Evolutionary conservation across 2,113 vertebrate species (phyloP), one percentile per base, ranked within the genome.

Genomic region (Colius striatus): DNA sequence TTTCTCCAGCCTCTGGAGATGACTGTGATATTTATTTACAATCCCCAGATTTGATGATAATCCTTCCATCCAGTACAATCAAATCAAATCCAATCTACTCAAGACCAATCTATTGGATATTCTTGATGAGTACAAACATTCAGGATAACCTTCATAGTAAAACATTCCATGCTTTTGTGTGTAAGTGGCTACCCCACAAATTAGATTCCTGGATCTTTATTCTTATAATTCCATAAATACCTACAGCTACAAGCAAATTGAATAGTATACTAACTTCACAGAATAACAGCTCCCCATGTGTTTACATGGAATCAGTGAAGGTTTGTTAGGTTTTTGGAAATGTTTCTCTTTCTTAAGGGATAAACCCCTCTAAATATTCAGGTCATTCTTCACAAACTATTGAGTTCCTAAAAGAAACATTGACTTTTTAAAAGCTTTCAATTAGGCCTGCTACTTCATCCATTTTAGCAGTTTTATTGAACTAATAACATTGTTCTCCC

Each of bases 381-480:
- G 60, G 34, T 66, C 13, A 83, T 70, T 66, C 19, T 63, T 77
- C n/a, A 88, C 15, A 89, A 74, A 45, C 4, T 76, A 66, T 5
- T 89, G 61, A 71, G 53, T 26, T 81, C 10, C 22, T 83, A 74
- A 71, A 88, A 87, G 47, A 86, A 71, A 80, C 0, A 0, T 30
- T 76, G 41, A 57, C 32, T 67, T 89, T 94, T 74, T 26, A 45
- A 72, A 92, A 79, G 51, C 27, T 89, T 85, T 67, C 55, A 71
- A 22, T 90, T 87, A 87, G n/a, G 10, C 18, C 29, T 77, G 67
- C 19, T 72, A 66, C 55, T 77, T 90, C 79, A 78, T 75, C 48
- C 50, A 71, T 80, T 95, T 93, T 80, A 77, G 11, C n/a, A 73
- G 22, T 86, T 92, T 84, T 90, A 86, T 71, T 87, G 58, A 84